Evolutionary conservation across 2,888 invertebrate species (phyloP).

Genomic region (Pedicia rivosa): DNA sequence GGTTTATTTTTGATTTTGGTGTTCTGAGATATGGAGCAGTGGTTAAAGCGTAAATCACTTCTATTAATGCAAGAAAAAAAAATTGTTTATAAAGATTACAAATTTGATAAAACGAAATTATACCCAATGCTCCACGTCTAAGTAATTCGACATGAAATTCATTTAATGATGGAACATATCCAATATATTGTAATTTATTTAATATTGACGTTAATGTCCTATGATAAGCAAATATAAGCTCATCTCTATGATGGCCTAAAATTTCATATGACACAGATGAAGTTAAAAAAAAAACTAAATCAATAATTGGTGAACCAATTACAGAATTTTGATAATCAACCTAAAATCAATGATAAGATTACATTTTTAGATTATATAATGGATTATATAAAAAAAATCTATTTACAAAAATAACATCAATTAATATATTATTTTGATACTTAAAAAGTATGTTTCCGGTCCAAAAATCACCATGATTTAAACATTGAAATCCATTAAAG

Average conservation of each 20-base stretch:
- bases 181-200: constrained; percentile 7
- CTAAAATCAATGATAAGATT: background rate
- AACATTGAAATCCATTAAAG: constrained; percentile 9
- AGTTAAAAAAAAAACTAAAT: constrained; percentile 10
- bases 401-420: constrained; percentile 9
- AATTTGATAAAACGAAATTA: background rate
- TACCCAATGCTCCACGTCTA: constrained; percentile 8
- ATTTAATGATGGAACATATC: constrained; percentile 7
- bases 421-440: constrained; percentile 7
- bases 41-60: constrained; percentile 9
- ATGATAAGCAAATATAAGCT: constrained; percentile 9
- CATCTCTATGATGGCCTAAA: constrained; percentile 7
- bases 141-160: constrained; percentile 11
- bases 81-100: background rate
- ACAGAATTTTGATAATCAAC: constrained; percentile 10
- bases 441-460: constrained; percentile 10
- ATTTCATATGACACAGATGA: constrained; percentile 8
- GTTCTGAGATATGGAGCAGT: constrained; percentile 9
- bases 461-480: constrained; percentile 12
- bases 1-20: constrained; percentile 5
- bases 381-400: background rate
- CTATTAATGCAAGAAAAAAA: background rate
- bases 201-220: constrained; percentile 8
- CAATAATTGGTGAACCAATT: constrained; percentile 11
- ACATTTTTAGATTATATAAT: background rate